Conservation (phyloP, 2,113 vertebrate genomes). For the Erythrolamprus reginae region DNA sequence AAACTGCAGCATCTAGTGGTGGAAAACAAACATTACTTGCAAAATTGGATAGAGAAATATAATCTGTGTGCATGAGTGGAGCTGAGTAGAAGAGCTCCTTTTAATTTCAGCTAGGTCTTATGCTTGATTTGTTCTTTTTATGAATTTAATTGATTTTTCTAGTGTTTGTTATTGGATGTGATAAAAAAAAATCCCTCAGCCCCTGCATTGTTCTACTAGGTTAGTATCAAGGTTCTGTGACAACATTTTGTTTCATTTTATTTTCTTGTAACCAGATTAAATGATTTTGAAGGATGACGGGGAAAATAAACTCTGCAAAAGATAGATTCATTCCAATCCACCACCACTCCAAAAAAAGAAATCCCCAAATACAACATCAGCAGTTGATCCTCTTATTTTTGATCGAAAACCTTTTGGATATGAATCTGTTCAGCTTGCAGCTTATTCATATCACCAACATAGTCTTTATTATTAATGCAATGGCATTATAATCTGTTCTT, state of each 20-base stretch:
- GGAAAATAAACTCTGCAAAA: not conserved
- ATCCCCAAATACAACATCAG: not conserved
- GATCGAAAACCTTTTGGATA: not conserved
- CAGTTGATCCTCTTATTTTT: not conserved
- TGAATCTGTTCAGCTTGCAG: not conserved
- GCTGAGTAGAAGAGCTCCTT: not conserved
- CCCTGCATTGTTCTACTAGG: not conserved
- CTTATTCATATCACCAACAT: not conserved
- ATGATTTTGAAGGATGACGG: not conserved
- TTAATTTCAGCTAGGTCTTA: not conserved
- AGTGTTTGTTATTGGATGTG: too few relatives aligned
- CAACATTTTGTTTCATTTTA: not conserved
- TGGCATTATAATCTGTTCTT: not conserved
- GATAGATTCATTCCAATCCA: not conserved
- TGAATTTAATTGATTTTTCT: not conserved
- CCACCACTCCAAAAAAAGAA: not conserved
- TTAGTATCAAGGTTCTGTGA: not conserved
- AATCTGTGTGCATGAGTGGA: not conserved
- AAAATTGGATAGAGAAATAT: not conserved
- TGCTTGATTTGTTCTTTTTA: not conserved
- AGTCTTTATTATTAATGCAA: not conserved
- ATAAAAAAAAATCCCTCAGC: not conserved
- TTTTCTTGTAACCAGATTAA: not conserved
- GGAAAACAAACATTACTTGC: not conserved
- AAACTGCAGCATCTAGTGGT: not conserved